Evolutionary conservation across 2,888 invertebrate species (phyloP).

Genomic region (Scaptomyza flava): DNA sequence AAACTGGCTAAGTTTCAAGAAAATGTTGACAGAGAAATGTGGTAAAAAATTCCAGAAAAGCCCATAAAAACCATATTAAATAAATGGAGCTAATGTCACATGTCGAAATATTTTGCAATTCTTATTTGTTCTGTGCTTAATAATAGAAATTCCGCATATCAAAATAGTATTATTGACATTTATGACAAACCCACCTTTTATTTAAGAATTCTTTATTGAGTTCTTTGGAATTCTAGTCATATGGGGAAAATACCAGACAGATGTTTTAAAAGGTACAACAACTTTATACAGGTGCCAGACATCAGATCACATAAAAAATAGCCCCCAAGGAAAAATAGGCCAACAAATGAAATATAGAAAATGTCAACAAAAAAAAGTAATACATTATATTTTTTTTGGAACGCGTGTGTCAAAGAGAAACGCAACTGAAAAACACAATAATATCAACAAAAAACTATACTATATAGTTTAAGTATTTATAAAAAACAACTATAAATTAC

Average conservation of each 20-base stretch:
- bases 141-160: conserved; percentile 64
- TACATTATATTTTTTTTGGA: conserved; percentile 10
- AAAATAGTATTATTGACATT: conserved; percentile 46
- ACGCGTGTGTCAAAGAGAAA: conserved; percentile 56
- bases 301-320: not conserved
- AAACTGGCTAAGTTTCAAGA: not conserved
- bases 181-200: conserved; percentile 55
- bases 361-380: conserved; percentile 10
- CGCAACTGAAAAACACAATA: not conserved
- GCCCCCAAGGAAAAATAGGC: conserved; percentile 10
- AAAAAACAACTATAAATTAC: conserved; percentile 78
- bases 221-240: conserved; percentile 12
- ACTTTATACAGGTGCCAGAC: conserved; percentile 42
- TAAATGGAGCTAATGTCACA: conserved; percentile 21
- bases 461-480: conserved; percentile 34
- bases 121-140: conserved; percentile 23
- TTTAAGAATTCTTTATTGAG: not conserved
- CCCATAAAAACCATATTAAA: conserved; percentile 18
- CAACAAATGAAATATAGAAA: not conserved
- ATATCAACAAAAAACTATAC: conserved; percentile 2
- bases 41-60: not conserved
- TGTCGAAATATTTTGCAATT: conserved; percentile 53
- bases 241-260: conserved; percentile 50
- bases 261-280: conserved; percentile 23
- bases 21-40: too few relatives aligned